These are phyloP conservation scores for Cacatua alba DNA, from an alignment of 2,113 vertebrate genomes.

Conservation along the genomic window DNA sequence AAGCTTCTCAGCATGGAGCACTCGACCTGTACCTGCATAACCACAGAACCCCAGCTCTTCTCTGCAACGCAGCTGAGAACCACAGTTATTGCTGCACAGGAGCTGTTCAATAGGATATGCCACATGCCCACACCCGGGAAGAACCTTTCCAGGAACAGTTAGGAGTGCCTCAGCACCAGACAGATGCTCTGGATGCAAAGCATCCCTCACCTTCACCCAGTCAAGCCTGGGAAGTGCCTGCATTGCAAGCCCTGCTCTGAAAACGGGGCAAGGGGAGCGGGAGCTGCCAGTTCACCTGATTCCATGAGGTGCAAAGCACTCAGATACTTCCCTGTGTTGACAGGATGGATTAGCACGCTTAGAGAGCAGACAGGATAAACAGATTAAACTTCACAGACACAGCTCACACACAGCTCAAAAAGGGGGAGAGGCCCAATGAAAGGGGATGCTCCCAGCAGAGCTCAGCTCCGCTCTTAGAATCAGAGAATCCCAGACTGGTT, in stretches of 20 bases:
- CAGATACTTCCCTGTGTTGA: neutral
- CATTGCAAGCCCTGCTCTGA: neutral
- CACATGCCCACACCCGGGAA: neutral
- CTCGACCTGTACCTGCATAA: neutral
- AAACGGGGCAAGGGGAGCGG: rapidly evolving
- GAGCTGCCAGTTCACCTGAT: rapidly evolving
- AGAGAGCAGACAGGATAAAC: constrained; percentile 27
- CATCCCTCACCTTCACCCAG: neutral
- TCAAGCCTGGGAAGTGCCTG: neutral
- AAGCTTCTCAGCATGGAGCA: neutral
- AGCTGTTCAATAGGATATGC: neutral
- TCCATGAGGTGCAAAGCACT: neutral
- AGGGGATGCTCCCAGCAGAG: rapidly evolving
- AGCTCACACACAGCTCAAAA: constrained; percentile 70
- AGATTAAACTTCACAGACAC: neutral
- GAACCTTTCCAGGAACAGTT: neutral
- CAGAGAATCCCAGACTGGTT: too few species aligned
- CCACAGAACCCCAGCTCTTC: neutral
- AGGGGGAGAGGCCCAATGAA: rapidly evolving
- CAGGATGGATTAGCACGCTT: constrained; percentile 12
- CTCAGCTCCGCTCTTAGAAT: rapidly evolving
- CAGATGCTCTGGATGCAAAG: rapidly evolving
- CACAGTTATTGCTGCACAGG: rapidly evolving
- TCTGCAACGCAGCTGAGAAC: neutral
- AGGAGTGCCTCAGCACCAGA: neutral